Conservation (phyloP, 2,888 invertebrate genomes). For the Anthophora plumipes region DNA sequence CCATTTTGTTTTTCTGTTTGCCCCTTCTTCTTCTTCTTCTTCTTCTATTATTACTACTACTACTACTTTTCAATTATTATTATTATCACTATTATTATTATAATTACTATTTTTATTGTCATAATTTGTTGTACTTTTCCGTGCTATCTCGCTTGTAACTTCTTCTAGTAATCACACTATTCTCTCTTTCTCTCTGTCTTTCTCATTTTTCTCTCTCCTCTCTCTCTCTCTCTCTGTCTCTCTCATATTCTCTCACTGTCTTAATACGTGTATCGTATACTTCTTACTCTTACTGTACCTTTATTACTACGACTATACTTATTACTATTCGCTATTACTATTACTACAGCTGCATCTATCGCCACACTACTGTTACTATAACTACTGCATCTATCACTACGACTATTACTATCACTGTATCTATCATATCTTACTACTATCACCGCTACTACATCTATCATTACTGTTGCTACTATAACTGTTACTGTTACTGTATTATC, state of each 20-base stretch:
- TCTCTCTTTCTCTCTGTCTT: constrained; percentile 9
- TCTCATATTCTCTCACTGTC: constrained; percentile 49
- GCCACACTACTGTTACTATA: not conserved
- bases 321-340: constrained; percentile 1
- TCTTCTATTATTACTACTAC: too few relatives aligned
- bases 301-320: not conserved
- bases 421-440: not conserved
- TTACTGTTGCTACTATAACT: constrained; percentile 21
- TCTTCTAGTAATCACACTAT: constrained; percentile 8
- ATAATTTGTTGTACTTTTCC: not conserved
- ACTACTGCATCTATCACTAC: not conserved
- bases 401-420: constrained; percentile 1
- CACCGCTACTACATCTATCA: not conserved
- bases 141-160: not conserved
- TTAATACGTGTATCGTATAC: constrained; percentile 56
- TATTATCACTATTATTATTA: too few relatives aligned
- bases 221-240: constrained; percentile 49
- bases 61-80: too few relatives aligned
- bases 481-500: constrained; percentile 66
- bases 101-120: too few relatives aligned
- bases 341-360: not conserved
- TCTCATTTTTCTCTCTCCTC: constrained; percentile 45
- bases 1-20: too few relatives aligned
- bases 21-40: too few relatives aligned
- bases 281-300: constrained; percentile 48